Percentiles rank a stretch among this genome's conserved stretches.
These are phyloP conservation scores for Reinhardtius hippoglossoides DNA, from an alignment of 2,113 vertebrate genomes.

Conservation along the genomic window DNA sequence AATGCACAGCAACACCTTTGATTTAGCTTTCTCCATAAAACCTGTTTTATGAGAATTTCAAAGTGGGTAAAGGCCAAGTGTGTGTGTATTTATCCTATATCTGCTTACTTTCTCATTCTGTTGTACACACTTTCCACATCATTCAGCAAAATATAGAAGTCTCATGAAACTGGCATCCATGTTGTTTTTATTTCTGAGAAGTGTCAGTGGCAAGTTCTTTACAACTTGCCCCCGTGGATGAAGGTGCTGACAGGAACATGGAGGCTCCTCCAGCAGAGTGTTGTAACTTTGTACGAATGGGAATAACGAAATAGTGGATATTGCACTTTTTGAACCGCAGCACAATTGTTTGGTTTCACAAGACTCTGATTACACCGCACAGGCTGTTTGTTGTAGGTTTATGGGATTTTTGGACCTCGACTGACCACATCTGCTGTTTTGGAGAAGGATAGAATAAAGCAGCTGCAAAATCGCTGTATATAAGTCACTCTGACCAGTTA, in stretches of 20 bases:
- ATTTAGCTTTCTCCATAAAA: not conserved
- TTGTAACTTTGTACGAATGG: conserved; percentile 4
- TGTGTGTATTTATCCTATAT: too few relatives aligned
- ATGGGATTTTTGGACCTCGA: conserved; percentile 12
- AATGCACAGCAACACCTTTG: too few relatives aligned
- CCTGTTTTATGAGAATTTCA: not conserved
- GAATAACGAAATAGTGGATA: conserved; percentile 10
- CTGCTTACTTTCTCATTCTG: too few relatives aligned
- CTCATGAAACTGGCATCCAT: not conserved
- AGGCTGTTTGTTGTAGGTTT: conserved; percentile 7
- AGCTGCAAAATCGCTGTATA: conserved; percentile 18
- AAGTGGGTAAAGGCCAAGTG: too few relatives aligned
- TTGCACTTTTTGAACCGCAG: not conserved
- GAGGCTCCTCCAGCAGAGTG: not conserved
- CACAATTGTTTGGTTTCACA: conserved; percentile 21
- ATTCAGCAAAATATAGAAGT: too few relatives aligned
- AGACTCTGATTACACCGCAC: conserved; percentile 12
- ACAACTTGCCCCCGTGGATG: not conserved
- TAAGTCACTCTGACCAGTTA: not conserved
- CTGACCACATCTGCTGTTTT: conserved; percentile 32
- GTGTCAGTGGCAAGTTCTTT: not conserved
- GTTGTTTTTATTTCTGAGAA: not conserved
- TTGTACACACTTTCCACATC: too few relatives aligned
- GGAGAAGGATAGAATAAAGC: conserved; percentile 4
- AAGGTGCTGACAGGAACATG: not conserved